phyloP scores from a whole-genome alignment of 1,140 invertebrate species.

The Caenorhabditis tropicalis region DNA sequence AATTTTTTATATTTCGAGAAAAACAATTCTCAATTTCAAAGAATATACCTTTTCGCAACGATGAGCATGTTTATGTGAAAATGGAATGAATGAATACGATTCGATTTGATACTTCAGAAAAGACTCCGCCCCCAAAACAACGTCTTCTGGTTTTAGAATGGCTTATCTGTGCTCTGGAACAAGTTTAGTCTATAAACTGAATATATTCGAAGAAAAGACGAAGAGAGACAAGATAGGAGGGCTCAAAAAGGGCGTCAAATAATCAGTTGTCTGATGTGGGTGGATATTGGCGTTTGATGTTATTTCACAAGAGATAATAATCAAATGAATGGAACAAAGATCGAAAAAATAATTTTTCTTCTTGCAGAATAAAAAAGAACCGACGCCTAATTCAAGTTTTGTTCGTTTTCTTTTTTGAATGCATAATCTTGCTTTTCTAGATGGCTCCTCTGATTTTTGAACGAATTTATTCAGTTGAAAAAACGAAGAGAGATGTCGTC shows the following conservation, averaged over 20 bases:
- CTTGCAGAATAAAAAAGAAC: neutral
- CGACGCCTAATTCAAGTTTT: neutral
- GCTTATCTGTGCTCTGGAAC: neutral
- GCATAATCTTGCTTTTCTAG: neutral
- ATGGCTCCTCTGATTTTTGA: neutral
- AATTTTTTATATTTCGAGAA: neutral
- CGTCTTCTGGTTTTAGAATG: neutral
- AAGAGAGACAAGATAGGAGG: neutral
- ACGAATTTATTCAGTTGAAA: neutral
- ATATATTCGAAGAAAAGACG: neutral
- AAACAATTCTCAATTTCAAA: neutral
- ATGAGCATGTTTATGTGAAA: neutral
- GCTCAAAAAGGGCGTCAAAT: neutral
- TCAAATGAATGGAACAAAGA: neutral
- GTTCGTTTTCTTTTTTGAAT: neutral
- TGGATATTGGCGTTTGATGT: slow-evolving; percentile 13
- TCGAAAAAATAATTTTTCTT: neutral
- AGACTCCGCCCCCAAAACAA: neutral
- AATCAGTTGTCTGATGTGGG: neutral
- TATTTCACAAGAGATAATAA: neutral
- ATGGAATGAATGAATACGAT: neutral
- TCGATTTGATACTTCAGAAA: neutral
- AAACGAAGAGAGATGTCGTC: neutral
- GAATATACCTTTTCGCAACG: slow-evolving; percentile 23
- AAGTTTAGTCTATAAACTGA: slow-evolving; percentile 1